Percentiles rank a stretch among this genome's conserved stretches.
Conservation (phyloP, 2,113 vertebrate genomes). For the Ptilonorhynchus violaceus region DNA sequence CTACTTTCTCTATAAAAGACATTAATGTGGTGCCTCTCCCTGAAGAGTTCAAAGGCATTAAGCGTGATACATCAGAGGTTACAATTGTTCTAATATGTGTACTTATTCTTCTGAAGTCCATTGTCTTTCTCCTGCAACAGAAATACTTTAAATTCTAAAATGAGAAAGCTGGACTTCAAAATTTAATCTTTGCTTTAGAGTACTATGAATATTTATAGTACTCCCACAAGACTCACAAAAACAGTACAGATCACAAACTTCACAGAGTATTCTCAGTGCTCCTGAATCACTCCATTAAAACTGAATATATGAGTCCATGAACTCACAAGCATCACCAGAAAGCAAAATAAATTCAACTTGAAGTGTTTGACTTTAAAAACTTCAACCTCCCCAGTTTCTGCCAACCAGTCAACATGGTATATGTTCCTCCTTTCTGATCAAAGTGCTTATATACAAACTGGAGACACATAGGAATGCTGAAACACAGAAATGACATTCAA, state of each 20-base stretch:
- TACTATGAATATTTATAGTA: constrained; percentile 26
- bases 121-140: background rate
- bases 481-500: background rate
- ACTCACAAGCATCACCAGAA: background rate
- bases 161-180: constrained; percentile 5
- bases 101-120: background rate
- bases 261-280: background rate
- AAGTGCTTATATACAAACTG: background rate
- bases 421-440: background rate
- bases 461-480: background rate
- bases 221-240: background rate
- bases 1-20: background rate
- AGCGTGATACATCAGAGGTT: background rate
- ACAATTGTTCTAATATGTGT: background rate
- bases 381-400: background rate
- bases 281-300: constrained; percentile 32
- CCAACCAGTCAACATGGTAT: background rate
- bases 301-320: background rate
- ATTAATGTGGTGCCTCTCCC: background rate
- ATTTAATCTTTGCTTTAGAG: constrained; percentile 10
- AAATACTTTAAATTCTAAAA: background rate
- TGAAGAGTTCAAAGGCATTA: background rate
- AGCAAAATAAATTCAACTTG: background rate
- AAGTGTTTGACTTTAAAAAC: background rate
- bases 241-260: constrained; percentile 8